phyloP scores from a whole-genome alignment of 2,113 vertebrate species.

The Leptobrachium leishanense region DNA sequence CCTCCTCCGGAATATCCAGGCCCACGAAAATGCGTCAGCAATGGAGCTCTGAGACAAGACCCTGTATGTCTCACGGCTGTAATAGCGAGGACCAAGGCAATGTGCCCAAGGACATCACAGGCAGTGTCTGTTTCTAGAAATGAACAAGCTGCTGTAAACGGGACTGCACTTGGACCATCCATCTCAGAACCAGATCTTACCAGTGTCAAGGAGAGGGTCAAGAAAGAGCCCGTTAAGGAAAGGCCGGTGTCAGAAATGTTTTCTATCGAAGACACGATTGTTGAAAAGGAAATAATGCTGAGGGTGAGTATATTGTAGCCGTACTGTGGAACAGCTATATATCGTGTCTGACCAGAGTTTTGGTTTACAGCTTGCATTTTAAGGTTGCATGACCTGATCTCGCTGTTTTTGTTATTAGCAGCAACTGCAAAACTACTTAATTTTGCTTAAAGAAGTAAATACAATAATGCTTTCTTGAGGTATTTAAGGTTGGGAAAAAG shows the following conservation, averaged over 20 bases:
- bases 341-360: too few relatives aligned
- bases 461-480: too few relatives aligned
- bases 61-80: constrained; percentile 55
- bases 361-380: too few relatives aligned
- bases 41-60: constrained; percentile 70
- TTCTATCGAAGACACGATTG: constrained; percentile 93
- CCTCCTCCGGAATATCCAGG: constrained; percentile 93
- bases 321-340: too few relatives aligned
- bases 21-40: constrained; percentile 79
- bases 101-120: constrained; percentile 67
- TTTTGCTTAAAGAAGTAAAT: too few relatives aligned
- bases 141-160: constrained; percentile 77
- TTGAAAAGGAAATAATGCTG: constrained; percentile 92
- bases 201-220: constrained; percentile 91
- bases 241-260: constrained; percentile 96
- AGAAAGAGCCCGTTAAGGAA: constrained; percentile 92
- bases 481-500: too few relatives aligned
- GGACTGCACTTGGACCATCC: constrained; percentile 85
- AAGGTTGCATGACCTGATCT: too few relatives aligned
- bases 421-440: too few relatives aligned
- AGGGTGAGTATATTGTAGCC: constrained; percentile 72
- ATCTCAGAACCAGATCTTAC: constrained; percentile 95
- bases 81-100: constrained; percentile 63
- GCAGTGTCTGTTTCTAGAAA: constrained; percentile 75
- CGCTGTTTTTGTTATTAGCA: too few relatives aligned